Evolutionary conservation across 2,888 invertebrate species (phyloP).

Genomic region (Dinocampus coccinellae): DNA sequence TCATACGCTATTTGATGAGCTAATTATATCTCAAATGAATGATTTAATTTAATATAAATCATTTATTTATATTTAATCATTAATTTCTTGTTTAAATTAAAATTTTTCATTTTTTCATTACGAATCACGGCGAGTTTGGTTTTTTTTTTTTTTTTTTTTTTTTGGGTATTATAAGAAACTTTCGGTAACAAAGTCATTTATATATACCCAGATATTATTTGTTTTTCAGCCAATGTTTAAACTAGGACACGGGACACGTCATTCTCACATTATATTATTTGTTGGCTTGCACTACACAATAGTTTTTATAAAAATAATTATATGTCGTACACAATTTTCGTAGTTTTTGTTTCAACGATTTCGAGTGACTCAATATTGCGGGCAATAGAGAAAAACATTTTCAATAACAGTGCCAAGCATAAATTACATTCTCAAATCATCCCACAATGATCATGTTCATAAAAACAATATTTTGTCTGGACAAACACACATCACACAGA

Average conservation of each 20-base stretch:
- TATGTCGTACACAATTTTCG: conserved; percentile 39
- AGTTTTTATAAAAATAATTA: conserved; percentile 27
- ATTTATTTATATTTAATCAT: conserved; percentile 38
- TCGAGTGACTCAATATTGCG: background rate
- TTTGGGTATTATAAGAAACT: background rate
- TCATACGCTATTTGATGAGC: conserved; percentile 63
- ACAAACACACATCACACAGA: conserved; percentile 1
- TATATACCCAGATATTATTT: conserved; percentile 10
- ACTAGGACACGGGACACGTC: background rate
- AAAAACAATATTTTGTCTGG: background rate
- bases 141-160: conserved; percentile 41
- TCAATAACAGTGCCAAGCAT: conserved; percentile 10
- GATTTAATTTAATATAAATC: conserved; percentile 53
- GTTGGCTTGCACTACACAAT: conserved; percentile 5
- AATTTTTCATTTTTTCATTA: conserved; percentile 54
- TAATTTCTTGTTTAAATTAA: conserved; percentile 35
- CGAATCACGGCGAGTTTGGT: conserved; percentile 66
- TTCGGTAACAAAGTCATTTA: conserved; percentile 7
- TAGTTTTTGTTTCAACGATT: background rate
- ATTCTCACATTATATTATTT: background rate
- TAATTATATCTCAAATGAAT: conserved; percentile 60
- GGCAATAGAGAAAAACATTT: conserved; percentile 16
- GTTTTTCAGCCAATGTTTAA: background rate
- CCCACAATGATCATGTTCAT: conserved; percentile 6
- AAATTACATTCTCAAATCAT: conserved; percentile 23